Evolutionary conservation across 2,797 vertebrate species (phyloP).

Genomic region (Ceryle rudis): DNA sequence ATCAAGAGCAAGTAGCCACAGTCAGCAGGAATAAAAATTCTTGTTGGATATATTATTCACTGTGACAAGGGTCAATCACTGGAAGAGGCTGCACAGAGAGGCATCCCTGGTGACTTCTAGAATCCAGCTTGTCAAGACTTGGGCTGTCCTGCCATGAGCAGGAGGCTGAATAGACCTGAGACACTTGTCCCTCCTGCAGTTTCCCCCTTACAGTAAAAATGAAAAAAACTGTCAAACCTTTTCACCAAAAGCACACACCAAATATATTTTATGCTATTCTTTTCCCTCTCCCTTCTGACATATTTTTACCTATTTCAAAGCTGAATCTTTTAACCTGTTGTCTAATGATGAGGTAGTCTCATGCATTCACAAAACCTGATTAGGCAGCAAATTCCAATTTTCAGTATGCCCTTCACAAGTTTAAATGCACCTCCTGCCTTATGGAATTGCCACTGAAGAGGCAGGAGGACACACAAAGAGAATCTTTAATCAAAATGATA

Average conservation of each 20-base stretch:
- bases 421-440: background rate
- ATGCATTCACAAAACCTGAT: background rate
- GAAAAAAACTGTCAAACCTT: background rate
- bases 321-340: background rate
- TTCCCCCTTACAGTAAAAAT: background rate
- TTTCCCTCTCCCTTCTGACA: background rate
- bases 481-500: constrained; percentile 26
- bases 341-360: background rate
- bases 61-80: background rate
- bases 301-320: background rate
- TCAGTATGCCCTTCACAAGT: background rate
- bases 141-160: background rate
- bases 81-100: background rate
- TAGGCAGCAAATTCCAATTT: background rate
- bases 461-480: background rate
- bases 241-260: background rate
- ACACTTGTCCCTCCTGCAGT: background rate
- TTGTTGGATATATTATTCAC: background rate
- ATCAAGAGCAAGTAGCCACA: background rate
- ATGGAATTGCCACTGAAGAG: background rate
- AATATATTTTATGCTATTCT: background rate
- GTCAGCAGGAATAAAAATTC: background rate
- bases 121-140: background rate
- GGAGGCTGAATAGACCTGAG: background rate
- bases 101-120: background rate